phyloP scores from a whole-genome alignment of 2,113 vertebrate species.

The Charadrius vociferus region DNA sequence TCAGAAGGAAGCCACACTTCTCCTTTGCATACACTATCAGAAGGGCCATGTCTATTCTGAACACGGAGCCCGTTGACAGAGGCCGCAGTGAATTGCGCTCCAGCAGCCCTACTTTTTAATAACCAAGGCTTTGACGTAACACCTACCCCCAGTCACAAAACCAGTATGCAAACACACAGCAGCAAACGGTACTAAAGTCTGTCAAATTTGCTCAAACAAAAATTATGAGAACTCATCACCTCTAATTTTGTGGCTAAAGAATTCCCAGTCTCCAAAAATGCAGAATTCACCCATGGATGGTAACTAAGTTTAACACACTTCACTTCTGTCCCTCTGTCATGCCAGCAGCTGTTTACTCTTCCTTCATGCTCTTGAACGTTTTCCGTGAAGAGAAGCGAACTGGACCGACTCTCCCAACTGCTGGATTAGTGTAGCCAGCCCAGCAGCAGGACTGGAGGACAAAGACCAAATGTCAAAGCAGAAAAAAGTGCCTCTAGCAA shows the following conservation, averaged over 20 bases:
- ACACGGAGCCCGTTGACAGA: not conserved
- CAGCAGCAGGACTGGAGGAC: not conserved
- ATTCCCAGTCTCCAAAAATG: not conserved
- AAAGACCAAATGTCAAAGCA: not conserved
- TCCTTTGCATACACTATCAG: not conserved
- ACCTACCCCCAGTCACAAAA: not conserved
- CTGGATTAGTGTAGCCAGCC: not conserved
- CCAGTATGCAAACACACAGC: rapidly evolving
- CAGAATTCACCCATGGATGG: not conserved
- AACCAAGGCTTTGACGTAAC: not conserved
- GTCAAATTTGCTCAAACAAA: not conserved
- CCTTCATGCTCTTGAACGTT: not conserved
- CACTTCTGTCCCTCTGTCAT: not conserved
- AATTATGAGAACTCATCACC: not conserved
- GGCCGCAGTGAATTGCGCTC: not conserved
- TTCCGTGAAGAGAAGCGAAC: rapidly evolving
- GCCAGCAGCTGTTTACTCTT: not conserved
- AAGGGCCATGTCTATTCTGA: not conserved
- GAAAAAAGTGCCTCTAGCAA: not conserved
- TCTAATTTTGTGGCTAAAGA: not conserved
- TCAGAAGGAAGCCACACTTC: not conserved
- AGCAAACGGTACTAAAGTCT: not conserved
- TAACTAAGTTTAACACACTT: not conserved
- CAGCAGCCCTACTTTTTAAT: not conserved
- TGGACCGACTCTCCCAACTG: not conserved